A percentile compares a stretch with the other conserved stretches of the same genome.
Evolutionary conservation across 2,888 invertebrate species (phyloP).

Genomic region (Eupithecia tripunctaria): DNA sequence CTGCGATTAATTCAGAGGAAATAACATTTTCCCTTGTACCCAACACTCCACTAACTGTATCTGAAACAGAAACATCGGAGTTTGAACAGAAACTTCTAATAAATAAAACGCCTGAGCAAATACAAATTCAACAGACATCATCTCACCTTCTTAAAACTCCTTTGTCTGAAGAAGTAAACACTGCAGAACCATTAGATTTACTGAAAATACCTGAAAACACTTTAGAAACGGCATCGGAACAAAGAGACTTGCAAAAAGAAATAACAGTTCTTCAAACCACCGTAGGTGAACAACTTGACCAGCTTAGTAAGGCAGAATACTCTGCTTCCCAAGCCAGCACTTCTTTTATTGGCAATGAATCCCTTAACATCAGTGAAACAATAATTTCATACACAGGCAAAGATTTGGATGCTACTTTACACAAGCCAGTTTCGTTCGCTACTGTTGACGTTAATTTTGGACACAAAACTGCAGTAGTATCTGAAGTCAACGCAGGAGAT

Average conservation of each 20-base stretch:
- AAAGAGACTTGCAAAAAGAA: conserved; percentile 72
- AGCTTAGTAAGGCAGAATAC: conserved; percentile 82
- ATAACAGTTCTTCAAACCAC: conserved; percentile 69
- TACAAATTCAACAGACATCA: conserved; percentile 57
- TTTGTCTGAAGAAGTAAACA: conserved; percentile 73
- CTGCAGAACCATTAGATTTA: conserved; percentile 69
- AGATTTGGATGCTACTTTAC: conserved; percentile 65
- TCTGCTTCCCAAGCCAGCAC: conserved; percentile 80
- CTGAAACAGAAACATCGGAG: conserved; percentile 86
- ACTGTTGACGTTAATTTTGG: conserved; percentile 78
- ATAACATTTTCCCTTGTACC: conserved; percentile 82
- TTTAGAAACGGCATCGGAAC: conserved; percentile 60
- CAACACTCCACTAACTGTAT: conserved; percentile 85
- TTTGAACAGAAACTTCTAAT: conserved; percentile 84
- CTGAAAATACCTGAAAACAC: conserved; percentile 50
- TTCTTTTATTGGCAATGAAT: conserved; percentile 83
- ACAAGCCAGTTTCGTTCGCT: conserved; percentile 77
- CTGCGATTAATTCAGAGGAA: conserved; percentile 57
- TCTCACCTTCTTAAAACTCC: conserved; percentile 74
- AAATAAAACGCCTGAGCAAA: conserved; percentile 54
- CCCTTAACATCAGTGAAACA: conserved; percentile 85
- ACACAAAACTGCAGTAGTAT: conserved; percentile 80
- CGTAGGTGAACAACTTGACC: conserved; percentile 80
- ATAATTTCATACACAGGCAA: conserved; percentile 79
- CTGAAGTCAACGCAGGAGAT: conserved; percentile 72